Evolutionary conservation across 1,140 invertebrate species (phyloP).

Genomic region (Zaprionus africanus): DNA sequence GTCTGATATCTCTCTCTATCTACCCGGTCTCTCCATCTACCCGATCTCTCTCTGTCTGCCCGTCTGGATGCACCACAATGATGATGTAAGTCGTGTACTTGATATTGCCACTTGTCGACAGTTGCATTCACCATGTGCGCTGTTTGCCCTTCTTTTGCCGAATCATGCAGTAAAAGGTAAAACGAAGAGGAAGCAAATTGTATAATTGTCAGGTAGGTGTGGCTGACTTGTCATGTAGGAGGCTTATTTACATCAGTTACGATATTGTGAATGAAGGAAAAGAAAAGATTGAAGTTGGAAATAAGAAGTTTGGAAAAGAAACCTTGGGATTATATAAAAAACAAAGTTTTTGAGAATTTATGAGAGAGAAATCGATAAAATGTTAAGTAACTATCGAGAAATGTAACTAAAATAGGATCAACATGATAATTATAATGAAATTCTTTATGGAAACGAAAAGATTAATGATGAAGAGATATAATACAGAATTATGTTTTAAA

Average conservation of each 20-base stretch:
- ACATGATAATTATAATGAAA: too few relatives aligned
- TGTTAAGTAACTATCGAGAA: too few relatives aligned
- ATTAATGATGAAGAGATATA: too few relatives aligned
- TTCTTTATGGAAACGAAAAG: too few relatives aligned
- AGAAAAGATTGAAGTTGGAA: too few relatives aligned
- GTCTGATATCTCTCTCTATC: neutral
- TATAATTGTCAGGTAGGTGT: neutral
- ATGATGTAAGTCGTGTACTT: slow-evolving; percentile 77
- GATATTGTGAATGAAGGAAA: neutral
- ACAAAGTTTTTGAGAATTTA: too few relatives aligned
- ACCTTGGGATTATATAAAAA: too few relatives aligned
- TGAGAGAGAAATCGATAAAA: too few relatives aligned
- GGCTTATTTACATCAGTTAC: neutral
- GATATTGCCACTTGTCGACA: slow-evolving; percentile 73
- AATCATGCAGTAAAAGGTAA: slow-evolving; percentile 20
- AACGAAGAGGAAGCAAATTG: neutral
- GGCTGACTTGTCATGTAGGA: neutral
- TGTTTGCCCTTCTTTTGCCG: slow-evolving; percentile 45
- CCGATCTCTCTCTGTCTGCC: too few relatives aligned
- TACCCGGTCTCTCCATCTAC: neutral
- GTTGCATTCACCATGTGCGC: slow-evolving; percentile 34
- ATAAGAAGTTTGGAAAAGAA: neutral
- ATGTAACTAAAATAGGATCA: too few relatives aligned
- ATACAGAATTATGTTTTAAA: too few relatives aligned
- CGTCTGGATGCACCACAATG: slow-evolving; percentile 32